A percentile compares a stretch with the other conserved stretches of the same genome.
Conservation (phyloP, 2,888 invertebrate species). For the Ectemnius continuus region DNA sequence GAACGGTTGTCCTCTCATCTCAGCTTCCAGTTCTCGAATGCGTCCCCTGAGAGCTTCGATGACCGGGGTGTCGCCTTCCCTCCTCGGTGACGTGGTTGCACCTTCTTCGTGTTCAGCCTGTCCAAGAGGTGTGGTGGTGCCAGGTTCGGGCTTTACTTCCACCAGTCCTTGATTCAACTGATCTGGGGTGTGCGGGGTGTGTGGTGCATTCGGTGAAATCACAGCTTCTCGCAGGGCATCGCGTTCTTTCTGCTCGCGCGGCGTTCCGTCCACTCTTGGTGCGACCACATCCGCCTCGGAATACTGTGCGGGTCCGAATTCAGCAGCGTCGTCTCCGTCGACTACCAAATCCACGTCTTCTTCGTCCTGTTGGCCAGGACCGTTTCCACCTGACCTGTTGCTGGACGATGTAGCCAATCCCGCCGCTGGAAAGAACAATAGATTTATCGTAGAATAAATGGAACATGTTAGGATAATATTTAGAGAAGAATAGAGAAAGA, state of each 20-base stretch:
- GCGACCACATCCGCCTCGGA: constrained; percentile 85
- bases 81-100: constrained; percentile 64
- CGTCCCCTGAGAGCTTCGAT: constrained; percentile 87
- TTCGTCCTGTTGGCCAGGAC: constrained; percentile 80
- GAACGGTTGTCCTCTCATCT: constrained; percentile 81
- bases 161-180: constrained; percentile 67
- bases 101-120: constrained; percentile 64
- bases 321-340: constrained; percentile 91
- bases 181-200: constrained; percentile 66
- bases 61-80: constrained; percentile 76
- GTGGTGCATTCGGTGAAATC: constrained; percentile 75
- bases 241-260: constrained; percentile 80
- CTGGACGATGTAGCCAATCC: constrained; percentile 78
- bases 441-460: too few species aligned
- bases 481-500: too few species aligned
- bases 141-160: constrained; percentile 75
- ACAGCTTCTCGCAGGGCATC: constrained; percentile 81
- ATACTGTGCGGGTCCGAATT: constrained; percentile 93
- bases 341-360: constrained; percentile 88
- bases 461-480: too few species aligned
- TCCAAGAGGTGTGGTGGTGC: constrained; percentile 68
- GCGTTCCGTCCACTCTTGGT: constrained; percentile 78
- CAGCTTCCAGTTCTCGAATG: constrained; percentile 86
- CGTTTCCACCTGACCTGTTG: constrained; percentile 64
- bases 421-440: constrained; percentile 64